A percentile compares a stretch with the other conserved stretches of the same genome.
Evolutionary conservation across 2,113 vertebrate genomes (phyloP).

Genomic region (Bagarius yarrelli): DNA sequence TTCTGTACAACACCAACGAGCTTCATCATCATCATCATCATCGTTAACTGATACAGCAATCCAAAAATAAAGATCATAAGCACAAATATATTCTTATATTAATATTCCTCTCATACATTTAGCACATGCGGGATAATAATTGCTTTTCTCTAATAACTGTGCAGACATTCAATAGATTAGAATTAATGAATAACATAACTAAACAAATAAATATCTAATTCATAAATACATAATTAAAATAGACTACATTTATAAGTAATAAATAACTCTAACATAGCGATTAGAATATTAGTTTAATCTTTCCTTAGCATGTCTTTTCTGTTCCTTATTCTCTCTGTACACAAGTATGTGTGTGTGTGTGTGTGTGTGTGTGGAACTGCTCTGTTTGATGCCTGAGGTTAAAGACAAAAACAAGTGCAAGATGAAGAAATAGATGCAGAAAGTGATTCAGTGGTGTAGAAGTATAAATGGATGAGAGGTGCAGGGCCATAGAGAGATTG

Average conservation of each 20-base stretch:
- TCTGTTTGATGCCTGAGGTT: constrained; percentile 41
- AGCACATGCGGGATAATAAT: constrained; percentile 67
- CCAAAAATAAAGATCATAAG: constrained; percentile 41
- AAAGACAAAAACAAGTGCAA: neutral
- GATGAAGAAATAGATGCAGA: neutral
- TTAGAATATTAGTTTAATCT: constrained; percentile 1
- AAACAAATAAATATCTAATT: neutral
- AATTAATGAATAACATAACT: constrained; percentile 10
- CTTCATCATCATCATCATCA: constrained; percentile 29
- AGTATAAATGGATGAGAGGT: neutral
- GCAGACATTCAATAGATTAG: constrained; percentile 49
- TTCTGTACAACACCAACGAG: constrained; percentile 58
- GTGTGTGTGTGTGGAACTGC: constrained; percentile 19
- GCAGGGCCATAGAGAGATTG: neutral
- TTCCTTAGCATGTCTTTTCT: neutral
- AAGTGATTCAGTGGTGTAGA: constrained; percentile 2
- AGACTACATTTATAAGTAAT: constrained; percentile 10
- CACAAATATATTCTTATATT: constrained; percentile 56
- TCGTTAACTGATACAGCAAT: constrained; percentile 14
- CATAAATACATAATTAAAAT: neutral
- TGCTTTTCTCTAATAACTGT: constrained; percentile 50
- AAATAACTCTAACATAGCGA: neutral
- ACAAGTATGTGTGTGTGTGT: neutral
- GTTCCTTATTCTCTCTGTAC: constrained; percentile 18
- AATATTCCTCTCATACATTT: constrained; percentile 51